These are phyloP conservation scores for Gobio occitaniae DNA, from an alignment of 2,797 vertebrate species.

Conservation along the genomic window DNA sequence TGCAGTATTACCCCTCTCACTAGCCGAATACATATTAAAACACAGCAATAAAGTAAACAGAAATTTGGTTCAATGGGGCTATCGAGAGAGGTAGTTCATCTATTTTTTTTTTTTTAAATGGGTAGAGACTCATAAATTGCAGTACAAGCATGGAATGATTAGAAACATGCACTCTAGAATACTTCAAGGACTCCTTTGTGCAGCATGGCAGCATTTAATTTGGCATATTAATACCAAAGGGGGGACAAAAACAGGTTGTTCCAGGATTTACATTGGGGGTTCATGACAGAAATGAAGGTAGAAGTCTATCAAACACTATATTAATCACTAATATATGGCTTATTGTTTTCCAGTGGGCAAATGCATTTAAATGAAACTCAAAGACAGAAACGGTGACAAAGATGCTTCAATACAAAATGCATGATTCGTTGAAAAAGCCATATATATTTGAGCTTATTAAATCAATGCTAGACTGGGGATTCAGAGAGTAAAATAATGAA, in stretches of 20 bases:
- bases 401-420: slow-evolving; percentile 78
- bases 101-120: slow-evolving; percentile 6
- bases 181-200: slow-evolving; percentile 74
- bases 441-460: slow-evolving; percentile 92
- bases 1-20: slow-evolving; percentile 31
- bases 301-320: slow-evolving; percentile 30
- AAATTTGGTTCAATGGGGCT: slow-evolving; percentile 33
- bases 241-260: slow-evolving; percentile 19
- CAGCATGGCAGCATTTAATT: slow-evolving; percentile 75
- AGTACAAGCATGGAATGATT: slow-evolving; percentile 15
- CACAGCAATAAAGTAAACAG: slow-evolving; percentile 18
- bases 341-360: slow-evolving; percentile 17
- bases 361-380: slow-evolving; percentile 20
- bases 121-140: slow-evolving; percentile 72
- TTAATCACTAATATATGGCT: background rate
- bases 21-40: slow-evolving; percentile 34
- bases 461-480: slow-evolving; percentile 88
- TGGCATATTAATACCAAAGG: slow-evolving; percentile 65
- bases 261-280: background rate
- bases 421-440: slow-evolving; percentile 74
- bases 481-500: slow-evolving; percentile 93
- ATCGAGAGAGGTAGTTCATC: slow-evolving; percentile 31
- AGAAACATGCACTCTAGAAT: slow-evolving; percentile 68
- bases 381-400: slow-evolving; percentile 69
- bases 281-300: slow-evolving; percentile 10